phyloP scores from a whole-genome alignment of 2,113 vertebrate genomes.

The Elanus axillaris region DNA sequence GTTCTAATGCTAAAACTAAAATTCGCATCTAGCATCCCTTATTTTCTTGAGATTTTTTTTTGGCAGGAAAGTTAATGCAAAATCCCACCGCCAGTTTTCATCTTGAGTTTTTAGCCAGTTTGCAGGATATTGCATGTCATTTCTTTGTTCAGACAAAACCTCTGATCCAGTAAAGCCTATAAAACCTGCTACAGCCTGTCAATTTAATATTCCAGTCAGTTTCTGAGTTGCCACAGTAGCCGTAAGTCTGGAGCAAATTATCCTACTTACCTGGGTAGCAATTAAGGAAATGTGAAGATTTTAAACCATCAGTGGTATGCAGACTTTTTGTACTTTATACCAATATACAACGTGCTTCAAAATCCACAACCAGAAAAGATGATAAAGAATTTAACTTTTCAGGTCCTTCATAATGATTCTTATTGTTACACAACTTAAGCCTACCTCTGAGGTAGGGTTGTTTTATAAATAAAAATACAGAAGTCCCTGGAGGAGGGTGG shows the following conservation, averaged over 20 bases:
- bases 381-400: neutral
- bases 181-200: neutral
- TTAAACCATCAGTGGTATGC: conserved; percentile 24
- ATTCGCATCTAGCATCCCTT: neutral
- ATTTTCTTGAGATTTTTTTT: neutral
- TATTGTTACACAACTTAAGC: neutral
- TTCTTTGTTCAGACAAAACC: conserved; percentile 31
- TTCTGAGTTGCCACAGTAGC: conserved; percentile 53
- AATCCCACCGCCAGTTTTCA: neutral
- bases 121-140: neutral
- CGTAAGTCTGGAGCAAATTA: conserved; percentile 61
- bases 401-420: neutral
- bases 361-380: neutral
- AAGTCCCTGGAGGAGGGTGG: neutral
- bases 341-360: neutral
- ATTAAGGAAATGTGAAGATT: conserved; percentile 64
- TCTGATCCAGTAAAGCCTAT: conserved; percentile 2
- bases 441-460: neutral
- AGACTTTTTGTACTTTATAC: conserved; percentile 5
- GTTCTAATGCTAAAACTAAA: neutral
- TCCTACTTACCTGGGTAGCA: conserved; percentile 64
- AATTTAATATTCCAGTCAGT: conserved; percentile 63
- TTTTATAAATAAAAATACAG: neutral
- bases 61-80: neutral
- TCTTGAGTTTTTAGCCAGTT: neutral